Conservation (phyloP, 2,888 invertebrate species). For the Eupithecia vulgata region DNA sequence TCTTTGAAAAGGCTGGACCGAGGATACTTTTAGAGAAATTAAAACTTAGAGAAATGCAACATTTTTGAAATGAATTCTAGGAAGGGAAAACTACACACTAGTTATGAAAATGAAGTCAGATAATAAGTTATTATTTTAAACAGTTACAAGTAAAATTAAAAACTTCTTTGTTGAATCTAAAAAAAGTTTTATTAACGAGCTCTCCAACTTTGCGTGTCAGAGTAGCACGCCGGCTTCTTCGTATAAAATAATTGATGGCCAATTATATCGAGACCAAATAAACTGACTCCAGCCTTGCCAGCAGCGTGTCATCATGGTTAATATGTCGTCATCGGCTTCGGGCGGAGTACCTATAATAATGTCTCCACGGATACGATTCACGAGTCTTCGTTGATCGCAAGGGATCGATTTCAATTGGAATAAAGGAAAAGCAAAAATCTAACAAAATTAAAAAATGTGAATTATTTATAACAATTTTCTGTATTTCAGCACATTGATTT, state of each 20-base stretch:
- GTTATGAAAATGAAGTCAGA: not conserved
- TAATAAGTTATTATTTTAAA: not conserved
- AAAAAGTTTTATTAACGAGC: not conserved
- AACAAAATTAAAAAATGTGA: not conserved
- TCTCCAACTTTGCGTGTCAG: constrained; percentile 11
- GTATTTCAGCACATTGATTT: not conserved
- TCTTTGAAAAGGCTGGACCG: not conserved
- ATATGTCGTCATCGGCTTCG: not conserved
- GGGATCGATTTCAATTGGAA: not conserved
- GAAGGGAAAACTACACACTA: too few species aligned
- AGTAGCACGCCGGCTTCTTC: constrained; percentile 28
- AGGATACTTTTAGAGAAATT: not conserved
- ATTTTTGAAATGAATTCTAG: too few species aligned
- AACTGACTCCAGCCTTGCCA: not conserved
- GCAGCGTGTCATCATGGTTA: not conserved
- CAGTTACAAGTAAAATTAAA: not conserved
- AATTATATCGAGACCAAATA: constrained; percentile 38
- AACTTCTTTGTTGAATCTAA: not conserved
- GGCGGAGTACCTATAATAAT: not conserved
- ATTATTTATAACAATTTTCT: not conserved
- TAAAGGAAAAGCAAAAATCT: not conserved
- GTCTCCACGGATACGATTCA: not conserved
- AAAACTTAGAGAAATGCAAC: too few species aligned
- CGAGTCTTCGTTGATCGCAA: not conserved
- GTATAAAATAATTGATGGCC: constrained; percentile 33